phyloP scores from a whole-genome alignment of 2,797 vertebrate species.

The Manis crassicaudata region DNA sequence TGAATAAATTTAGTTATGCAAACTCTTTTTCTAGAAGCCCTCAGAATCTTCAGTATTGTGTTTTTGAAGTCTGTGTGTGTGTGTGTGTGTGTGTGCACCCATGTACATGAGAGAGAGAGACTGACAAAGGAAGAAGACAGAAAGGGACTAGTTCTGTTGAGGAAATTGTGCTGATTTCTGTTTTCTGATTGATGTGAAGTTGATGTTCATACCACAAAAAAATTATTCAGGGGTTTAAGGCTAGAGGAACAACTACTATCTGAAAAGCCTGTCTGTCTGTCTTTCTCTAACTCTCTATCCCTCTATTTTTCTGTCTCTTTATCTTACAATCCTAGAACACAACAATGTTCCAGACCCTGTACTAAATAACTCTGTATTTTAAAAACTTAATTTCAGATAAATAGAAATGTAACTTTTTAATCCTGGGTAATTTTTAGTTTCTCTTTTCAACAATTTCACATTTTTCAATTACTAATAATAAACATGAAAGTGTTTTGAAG shows the following conservation, averaged over 20 bases:
- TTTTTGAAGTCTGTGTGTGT: neutral
- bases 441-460: neutral
- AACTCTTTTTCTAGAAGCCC: neutral
- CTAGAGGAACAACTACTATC: neutral
- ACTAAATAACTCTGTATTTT: neutral
- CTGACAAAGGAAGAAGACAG: neutral
- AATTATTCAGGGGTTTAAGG: neutral
- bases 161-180: neutral
- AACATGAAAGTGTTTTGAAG: neutral
- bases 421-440: neutral
- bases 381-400: neutral
- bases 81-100: neutral
- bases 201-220: neutral
- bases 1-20: neutral
- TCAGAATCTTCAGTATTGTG: neutral
- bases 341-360: neutral
- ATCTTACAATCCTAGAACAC: neutral
- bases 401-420: neutral
- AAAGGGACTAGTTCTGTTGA: neutral
- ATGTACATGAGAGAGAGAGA: neutral
- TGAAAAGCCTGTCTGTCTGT: neutral
- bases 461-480: neutral
- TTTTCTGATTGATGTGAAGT: neutral
- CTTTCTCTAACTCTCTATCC: neutral
- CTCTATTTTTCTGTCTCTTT: neutral